Base-by-base conservation (phyloP, 1,140 invertebrate genomes). In the Triops cancriformis region DNA sequence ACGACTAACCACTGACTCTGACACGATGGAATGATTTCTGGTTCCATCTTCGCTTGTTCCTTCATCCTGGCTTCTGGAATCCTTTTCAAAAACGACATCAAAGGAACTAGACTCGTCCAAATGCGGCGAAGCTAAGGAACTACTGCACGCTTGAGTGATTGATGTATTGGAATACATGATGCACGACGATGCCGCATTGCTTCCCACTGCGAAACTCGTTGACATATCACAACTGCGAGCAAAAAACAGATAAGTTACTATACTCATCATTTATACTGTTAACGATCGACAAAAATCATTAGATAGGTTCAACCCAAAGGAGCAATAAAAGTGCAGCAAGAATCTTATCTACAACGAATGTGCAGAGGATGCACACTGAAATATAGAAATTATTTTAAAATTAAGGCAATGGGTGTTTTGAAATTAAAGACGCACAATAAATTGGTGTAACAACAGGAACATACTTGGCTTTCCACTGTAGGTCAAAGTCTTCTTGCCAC, bases 401-500 rank as follows among this genome's bases (percentile, higher is more conserved):
- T n/a, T n/a, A n/a, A n/a, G n/a, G n/a, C n/a, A n/a, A n/a, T n/a
- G n/a, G n/a, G n/a, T n/a, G n/a, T n/a, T 45, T 45, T 1, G 43
- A 5, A 4, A 12, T 12, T 45, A 45, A 45, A 45, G 18, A 12
- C 43, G 18, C 5, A 9, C 11, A 45, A 45, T 11, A 12, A n/a
- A n/a, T n/a, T n/a, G n/a, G n/a, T n/a, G n/a, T n/a, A n/a, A n/a
- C 2, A 23, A 64, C 9, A 23, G 18, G 18, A 7, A 7, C n/a
- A 77, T 81, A 84, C 83, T 78, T 85, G 76, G 86, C 85, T 72
- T 89, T 85, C 87, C 89, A 91, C 10, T 88, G 82, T 74, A 87
- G 86, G 85, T 97, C 95, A 77, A 90, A 89, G 73, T 91, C 85
- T 82, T 96, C 90, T 84, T 95, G 91, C 94, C 95, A 98, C 1